Conservation (phyloP, 2,888 invertebrate species). For the Athalia rosae region DNA sequence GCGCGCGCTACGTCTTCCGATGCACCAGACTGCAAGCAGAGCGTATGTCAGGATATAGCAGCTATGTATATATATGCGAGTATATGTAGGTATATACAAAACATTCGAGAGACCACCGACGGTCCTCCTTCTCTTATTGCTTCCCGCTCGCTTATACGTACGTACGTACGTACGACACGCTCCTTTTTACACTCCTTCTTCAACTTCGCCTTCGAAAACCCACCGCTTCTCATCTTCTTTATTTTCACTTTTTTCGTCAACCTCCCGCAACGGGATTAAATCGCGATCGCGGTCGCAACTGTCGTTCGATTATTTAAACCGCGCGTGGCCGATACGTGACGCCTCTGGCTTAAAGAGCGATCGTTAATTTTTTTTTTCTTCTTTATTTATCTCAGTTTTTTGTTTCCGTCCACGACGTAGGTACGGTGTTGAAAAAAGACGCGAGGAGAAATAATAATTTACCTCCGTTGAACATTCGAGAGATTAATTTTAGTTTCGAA, state of each 20-base stretch:
- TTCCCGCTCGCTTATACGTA: not conserved
- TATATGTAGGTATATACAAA: not conserved
- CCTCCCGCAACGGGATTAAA: not conserved
- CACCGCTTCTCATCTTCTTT: too few species aligned
- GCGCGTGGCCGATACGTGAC: conserved; percentile 24
- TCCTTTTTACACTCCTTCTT: too few species aligned
- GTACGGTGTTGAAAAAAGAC: not conserved
- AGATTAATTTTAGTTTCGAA: too few species aligned
- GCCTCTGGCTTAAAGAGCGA: not conserved
- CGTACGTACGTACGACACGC: too few species aligned
- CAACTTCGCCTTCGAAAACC: too few species aligned
- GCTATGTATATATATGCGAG: not conserved
- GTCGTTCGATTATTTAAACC: conserved; percentile 40
- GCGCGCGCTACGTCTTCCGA: not conserved
- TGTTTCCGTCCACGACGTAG: not conserved
- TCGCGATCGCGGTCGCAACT: conserved; percentile 15
- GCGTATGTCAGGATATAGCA: not conserved
- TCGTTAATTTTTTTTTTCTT: not conserved
- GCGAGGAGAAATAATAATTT: not conserved
- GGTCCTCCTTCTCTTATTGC: not conserved
- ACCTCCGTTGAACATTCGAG: too few species aligned
- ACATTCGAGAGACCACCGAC: not conserved
- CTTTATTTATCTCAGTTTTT: not conserved
- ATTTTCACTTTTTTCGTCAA: too few species aligned
- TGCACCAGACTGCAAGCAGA: conserved; percentile 36